A percentile compares a stretch with the other conserved stretches of the same genome.
These are phyloP conservation scores for Oscheius sp. DNA, from an alignment of 2,888 invertebrate species.

Conservation along the genomic window DNA sequence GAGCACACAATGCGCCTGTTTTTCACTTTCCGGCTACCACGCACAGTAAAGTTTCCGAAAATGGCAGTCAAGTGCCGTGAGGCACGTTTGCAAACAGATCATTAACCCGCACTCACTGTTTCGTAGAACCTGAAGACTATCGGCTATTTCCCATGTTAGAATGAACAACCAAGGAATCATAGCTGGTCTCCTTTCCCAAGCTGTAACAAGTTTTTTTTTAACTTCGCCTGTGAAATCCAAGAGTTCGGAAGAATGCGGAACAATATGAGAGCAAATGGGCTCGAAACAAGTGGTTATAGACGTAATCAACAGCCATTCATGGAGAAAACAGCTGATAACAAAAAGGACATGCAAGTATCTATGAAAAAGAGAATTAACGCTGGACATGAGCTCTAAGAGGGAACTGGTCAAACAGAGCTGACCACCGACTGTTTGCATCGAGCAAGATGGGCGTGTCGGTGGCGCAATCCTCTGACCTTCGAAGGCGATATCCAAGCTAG, in stretches of 20 bases:
- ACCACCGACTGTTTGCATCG: slow-evolving; percentile 33
- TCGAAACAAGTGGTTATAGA: background rate
- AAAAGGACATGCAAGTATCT: background rate
- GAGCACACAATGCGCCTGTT: slow-evolving; percentile 35
- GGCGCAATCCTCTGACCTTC: slow-evolving; percentile 34
- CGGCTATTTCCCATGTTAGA: background rate
- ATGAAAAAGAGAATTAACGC: background rate
- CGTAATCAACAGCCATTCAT: too few relatives aligned
- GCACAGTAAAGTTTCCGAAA: slow-evolving; percentile 26
- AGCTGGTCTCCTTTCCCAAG: background rate
- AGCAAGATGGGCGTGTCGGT: slow-evolving; percentile 35
- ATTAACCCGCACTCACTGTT: slow-evolving; percentile 15
- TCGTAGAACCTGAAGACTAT: slow-evolving; percentile 1
- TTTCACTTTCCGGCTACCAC: slow-evolving; percentile 33
- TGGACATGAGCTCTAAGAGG: slow-evolving; percentile 22
- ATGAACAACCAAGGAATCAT: background rate
- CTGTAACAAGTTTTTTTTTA: background rate
- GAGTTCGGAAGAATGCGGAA: background rate
- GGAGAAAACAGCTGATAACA: too few relatives aligned
- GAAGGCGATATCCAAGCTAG: background rate
- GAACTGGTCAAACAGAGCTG: slow-evolving; percentile 33
- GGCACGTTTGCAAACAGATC: slow-evolving; percentile 22
- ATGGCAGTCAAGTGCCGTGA: slow-evolving; percentile 20
- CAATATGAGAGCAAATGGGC: background rate
- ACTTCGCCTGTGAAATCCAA: background rate